These are phyloP conservation scores for Netelia virgata DNA, from an alignment of 2,888 invertebrate species.

Conservation along the genomic window DNA sequence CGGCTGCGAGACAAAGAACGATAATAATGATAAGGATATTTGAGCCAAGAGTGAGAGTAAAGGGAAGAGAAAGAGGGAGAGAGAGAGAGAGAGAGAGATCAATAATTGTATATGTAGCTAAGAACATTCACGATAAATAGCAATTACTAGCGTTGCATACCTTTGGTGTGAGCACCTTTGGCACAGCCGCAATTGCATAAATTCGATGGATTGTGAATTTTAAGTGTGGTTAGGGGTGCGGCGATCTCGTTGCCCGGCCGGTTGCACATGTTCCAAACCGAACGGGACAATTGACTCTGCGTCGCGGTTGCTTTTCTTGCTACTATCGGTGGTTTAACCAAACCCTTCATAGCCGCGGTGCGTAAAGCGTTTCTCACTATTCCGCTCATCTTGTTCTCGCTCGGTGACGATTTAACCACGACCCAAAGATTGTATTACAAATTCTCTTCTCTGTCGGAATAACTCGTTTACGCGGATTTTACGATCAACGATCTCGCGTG, in stretches of 20 bases:
- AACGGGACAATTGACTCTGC: constrained; percentile 89
- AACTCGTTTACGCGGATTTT: neutral
- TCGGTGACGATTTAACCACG: constrained; percentile 4
- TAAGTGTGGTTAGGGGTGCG: constrained; percentile 73
- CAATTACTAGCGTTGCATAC: constrained; percentile 84
- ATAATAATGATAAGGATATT: too few species aligned
- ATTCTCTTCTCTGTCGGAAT: neutral
- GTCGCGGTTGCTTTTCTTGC: constrained; percentile 82
- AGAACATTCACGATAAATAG: neutral
- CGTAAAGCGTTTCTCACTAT: constrained; percentile 88
- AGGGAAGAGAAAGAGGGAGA: neutral
- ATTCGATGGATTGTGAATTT: constrained; percentile 82
- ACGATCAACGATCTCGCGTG: neutral
- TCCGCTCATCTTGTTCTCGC: constrained; percentile 87
- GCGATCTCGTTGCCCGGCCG: constrained; percentile 78
- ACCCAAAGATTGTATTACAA: neutral
- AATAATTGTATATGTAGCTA: constrained; percentile 58
- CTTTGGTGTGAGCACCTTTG: constrained; percentile 89
- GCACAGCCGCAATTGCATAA: constrained; percentile 90
- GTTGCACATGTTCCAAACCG: constrained; percentile 91
- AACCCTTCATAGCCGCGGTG: constrained; percentile 81
- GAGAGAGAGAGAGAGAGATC: constrained; percentile 40
- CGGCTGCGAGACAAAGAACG: constrained; percentile 86
- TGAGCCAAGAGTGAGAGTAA: too few species aligned
- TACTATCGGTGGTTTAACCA: constrained; percentile 84